Evolutionary conservation across 1,140 invertebrate species (phyloP), one percentile per base, ranked within the genome.

Genomic region (Heliothis virescens): DNA sequence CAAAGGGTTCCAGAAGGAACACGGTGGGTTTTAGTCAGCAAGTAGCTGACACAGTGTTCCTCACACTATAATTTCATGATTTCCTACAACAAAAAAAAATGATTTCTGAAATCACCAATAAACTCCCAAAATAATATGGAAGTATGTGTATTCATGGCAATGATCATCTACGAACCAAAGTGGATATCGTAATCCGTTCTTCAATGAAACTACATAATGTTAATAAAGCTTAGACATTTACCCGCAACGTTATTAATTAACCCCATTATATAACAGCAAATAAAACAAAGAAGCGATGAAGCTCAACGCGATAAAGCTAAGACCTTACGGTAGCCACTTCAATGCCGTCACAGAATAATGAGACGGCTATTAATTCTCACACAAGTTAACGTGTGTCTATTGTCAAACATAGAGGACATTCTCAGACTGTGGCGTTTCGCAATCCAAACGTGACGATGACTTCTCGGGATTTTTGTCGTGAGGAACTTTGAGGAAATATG

Each of bases 291-390:
- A 67, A 9, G 2, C 67, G 67, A 71, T 71, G 67, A 71, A 71
- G 67, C 67, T 71, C 13, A 71, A 53, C 67, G 52, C 26, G 67
- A 71, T 71, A 71, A 71, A 71, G 13, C 13, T 52, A 57, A 72
- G 69, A 57, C 69, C 69, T 57, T 72, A 59, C 72, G 26, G 72
- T 74, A 62, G 72, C 57, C 41, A 60, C 55, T 62, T 74, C 80
- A 83, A 80, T 83, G 79, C 69, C 82, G 72, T 41, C 63, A 52
- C 52, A 69, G 26, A 57, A 80, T 83, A 80, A 83, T 80, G 79
- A 80, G 82, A 16, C 50, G 15, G 15, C 79, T 79, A 83, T 83
- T 80, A 83, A 79, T 83, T 83, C 82, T 75, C 69, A 82, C 75
- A 79, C 78, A 65, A 76, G 73, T 60, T 57, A 53, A 52, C 59